A percentile compares a stretch with the other conserved stretches of the same genome.
Evolutionary conservation across 2,797 vertebrate genomes (phyloP).

Genomic region (Antrozous pallidus): DNA sequence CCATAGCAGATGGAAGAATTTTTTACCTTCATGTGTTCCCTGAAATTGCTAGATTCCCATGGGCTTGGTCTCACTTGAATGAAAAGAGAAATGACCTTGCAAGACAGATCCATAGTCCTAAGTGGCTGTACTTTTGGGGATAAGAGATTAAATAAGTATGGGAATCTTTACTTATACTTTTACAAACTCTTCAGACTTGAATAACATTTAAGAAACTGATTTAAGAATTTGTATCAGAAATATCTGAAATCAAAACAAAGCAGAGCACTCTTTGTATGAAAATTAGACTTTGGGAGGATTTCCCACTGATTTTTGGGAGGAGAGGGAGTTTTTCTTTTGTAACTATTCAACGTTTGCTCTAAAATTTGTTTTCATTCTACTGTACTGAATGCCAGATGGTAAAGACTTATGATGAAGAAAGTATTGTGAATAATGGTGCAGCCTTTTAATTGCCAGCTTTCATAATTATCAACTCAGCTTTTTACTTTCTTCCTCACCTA

Average conservation of each 20-base stretch:
- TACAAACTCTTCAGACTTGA: not conserved
- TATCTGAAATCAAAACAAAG: not conserved
- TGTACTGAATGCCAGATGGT: slow-evolving; percentile 52
- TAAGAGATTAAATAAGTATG: not conserved
- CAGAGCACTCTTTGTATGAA: not conserved
- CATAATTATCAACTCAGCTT: slow-evolving; percentile 1
- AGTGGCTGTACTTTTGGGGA: not conserved
- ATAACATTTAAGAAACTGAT: not conserved
- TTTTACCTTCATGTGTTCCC: not conserved
- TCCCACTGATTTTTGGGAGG: not conserved
- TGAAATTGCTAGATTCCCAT: not conserved
- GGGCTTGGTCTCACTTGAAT: not conserved
- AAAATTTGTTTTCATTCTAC: slow-evolving; percentile 54
- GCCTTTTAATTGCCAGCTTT: slow-evolving; percentile 64
- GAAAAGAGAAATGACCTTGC: not conserved
- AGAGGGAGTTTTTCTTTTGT: not conserved
- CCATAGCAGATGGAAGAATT: not conserved
- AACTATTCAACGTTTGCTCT: slow-evolving; percentile 48
- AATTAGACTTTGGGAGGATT: not conserved
- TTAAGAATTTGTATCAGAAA: not conserved
- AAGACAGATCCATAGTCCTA: not conserved
- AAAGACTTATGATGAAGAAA: slow-evolving; percentile 54
- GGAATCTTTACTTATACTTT: not conserved
- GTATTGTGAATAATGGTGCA: slow-evolving; percentile 53
- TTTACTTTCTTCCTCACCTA: slow-evolving; percentile 38